phyloP scores from a whole-genome alignment of 2,888 invertebrate species.

The Hirtodrosophila alboralis region DNA sequence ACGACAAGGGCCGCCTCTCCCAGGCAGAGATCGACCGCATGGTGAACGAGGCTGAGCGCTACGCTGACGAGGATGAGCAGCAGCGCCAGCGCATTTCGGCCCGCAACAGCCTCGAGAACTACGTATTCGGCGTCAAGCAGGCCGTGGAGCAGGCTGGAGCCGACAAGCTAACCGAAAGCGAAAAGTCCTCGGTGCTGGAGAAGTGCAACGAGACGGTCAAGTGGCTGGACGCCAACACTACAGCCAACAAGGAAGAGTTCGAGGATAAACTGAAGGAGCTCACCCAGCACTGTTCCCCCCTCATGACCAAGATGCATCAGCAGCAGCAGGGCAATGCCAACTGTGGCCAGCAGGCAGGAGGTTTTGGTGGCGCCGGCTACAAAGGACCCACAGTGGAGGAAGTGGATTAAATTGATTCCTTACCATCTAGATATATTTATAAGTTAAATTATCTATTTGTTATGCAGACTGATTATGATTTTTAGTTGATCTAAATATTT shows the following conservation, averaged over 20 bases:
- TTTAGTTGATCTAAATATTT: not conserved
- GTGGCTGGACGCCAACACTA: slow-evolving; percentile 91
- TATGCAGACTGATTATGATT: slow-evolving; percentile 11
- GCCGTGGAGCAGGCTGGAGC: slow-evolving; percentile 87
- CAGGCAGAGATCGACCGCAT: slow-evolving; percentile 92
- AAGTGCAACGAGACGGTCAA: slow-evolving; percentile 86
- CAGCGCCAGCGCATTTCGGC: slow-evolving; percentile 88
- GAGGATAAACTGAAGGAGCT: slow-evolving; percentile 85
- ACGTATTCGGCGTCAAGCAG: slow-evolving; percentile 89
- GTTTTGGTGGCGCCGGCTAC: slow-evolving; percentile 86
- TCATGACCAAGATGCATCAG: slow-evolving; percentile 85
- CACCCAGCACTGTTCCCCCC: slow-evolving; percentile 83
- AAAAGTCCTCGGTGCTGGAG: slow-evolving; percentile 88
- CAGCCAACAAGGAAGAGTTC: slow-evolving; percentile 90
- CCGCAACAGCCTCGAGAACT: slow-evolving; percentile 89
- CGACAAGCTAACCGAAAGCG: slow-evolving; percentile 86
- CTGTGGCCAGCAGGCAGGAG: slow-evolving; percentile 86
- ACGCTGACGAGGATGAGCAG: slow-evolving; percentile 91
- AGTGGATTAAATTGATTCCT: slow-evolving; percentile 70
- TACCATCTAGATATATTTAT: not conserved
- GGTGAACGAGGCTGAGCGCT: slow-evolving; percentile 90
- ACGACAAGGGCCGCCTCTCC: slow-evolving; percentile 91
- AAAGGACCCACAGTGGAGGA: slow-evolving; percentile 83
- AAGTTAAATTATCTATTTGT: slow-evolving; percentile 3
- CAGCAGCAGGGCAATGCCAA: slow-evolving; percentile 41